Base-by-base conservation (phyloP, 2,113 vertebrate genomes). In the Struthio camelus region DNA sequence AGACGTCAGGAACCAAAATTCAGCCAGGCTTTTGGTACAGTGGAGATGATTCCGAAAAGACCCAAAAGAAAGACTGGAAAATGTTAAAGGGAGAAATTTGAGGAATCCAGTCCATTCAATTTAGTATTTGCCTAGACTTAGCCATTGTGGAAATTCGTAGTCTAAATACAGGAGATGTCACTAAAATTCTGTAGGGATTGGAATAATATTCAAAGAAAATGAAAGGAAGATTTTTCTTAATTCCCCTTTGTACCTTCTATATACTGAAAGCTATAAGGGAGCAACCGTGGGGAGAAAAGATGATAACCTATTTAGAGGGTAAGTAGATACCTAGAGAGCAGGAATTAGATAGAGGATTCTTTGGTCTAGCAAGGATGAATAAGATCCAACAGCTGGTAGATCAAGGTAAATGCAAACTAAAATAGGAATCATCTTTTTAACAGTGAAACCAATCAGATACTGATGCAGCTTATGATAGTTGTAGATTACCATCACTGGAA, bases 11-110 rank as follows among this genome's bases (percentile, higher is more conserved):
- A 72, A 22, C 83, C 42, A 66, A 12, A 11, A 70, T 42, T 80
- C 42, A 59, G 54, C 20, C n/a, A 53, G 48, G 16, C 42, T 84
- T 73, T 76, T 50, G n/a, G 6, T 95, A 7, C 0, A 0, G 0
- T 50, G 34, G 48, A 85, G 28, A 11, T 70, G 46, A 64, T 30
- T 80, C 28, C 40, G 59, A 90, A 73, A 85, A 67, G 4, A 62
- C 40, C 5, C 48, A 62, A 30, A 89, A 78, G 56, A 46, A 64
- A 83, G 30, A 32, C n/a, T 50, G 14, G 51, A 36, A 58, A 71
- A 81, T 44, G n/a, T 27, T 70, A 24, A 75, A 71, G 44, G 7
- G 17, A 76, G 12, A 83, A 2, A n/a, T 73, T 46, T 73, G 42
- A 64, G 62, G 1, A 40, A 48, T 80, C 75, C 3, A 1, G 19